Percentiles rank a stretch among this genome's conserved stretches.
phyloP scores from a whole-genome alignment of 2,113 vertebrate genomes.

The Drymodes brunneopygia region DNA sequence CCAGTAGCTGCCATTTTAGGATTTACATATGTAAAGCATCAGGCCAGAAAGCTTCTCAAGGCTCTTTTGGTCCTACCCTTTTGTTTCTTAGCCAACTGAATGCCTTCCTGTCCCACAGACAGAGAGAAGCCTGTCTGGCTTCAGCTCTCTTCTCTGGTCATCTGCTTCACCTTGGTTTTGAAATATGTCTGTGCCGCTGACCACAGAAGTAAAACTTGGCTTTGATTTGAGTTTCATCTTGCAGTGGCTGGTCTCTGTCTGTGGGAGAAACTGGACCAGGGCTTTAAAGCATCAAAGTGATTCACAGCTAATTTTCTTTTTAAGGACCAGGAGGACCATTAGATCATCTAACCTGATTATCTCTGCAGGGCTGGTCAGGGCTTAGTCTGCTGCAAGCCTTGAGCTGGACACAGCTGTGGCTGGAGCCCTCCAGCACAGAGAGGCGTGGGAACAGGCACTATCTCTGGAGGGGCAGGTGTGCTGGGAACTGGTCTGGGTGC shows the following conservation, averaged over 20 bases:
- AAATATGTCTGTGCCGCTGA: neutral
- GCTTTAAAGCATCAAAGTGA: constrained; percentile 1
- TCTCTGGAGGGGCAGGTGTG: neutral
- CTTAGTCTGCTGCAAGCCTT: neutral
- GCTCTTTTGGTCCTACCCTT: neutral
- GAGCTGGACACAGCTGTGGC: neutral
- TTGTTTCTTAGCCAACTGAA: neutral
- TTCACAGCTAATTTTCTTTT: constrained; percentile 30
- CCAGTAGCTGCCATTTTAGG: neutral
- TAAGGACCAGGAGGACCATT: neutral
- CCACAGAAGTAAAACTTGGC: neutral
- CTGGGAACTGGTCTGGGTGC: neutral
- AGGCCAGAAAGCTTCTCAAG: neutral
- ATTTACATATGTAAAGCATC: neutral
- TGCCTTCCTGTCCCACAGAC: neutral
- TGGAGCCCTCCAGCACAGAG: neutral
- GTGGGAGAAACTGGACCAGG: neutral
- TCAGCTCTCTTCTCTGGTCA: neutral
- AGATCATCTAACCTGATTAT: constrained; percentile 35
- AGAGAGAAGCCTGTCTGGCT: neutral
- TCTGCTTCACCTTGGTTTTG: neutral
- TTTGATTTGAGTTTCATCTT: constrained; percentile 6
- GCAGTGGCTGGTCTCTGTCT: neutral
- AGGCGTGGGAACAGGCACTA: neutral
- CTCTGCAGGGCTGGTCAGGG: neutral